Evolutionary conservation across 2,797 vertebrate species (phyloP), one percentile per base, ranked within the genome.

Genomic region (Psittacula echo): DNA sequence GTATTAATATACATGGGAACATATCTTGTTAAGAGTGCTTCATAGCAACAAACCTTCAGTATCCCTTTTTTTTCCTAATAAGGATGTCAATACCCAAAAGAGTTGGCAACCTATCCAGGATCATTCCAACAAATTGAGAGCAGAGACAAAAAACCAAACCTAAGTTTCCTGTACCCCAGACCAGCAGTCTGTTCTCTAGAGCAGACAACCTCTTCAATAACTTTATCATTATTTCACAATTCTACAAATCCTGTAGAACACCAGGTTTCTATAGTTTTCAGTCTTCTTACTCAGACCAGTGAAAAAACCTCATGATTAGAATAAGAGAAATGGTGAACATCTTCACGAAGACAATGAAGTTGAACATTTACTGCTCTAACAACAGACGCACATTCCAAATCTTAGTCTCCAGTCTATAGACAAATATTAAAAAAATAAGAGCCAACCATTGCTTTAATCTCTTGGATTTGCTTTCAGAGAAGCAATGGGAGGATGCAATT

Each of bases 401-500:
- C 37, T 65, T 9, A 54, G 39, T 22, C 23, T 79, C 42, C 3
- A 5, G 27, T n/a, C 67, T 37, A 18, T 0, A 34, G 30, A 50
- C 8, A 72, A 45, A 54, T 20, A 83, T 7, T 5, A 61, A 37
- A 75, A 67, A 74, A 41, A n/a, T 11, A 54, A 27, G 13, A 56
- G 7, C 29, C 12, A 27, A 34, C 87, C 45, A 44, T 86, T 39
- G 76, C 64, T 53, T 45, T 10, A 6, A 39, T 42, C 23, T 56
- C 54, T 39, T 45, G 30, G 13, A 66, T 62, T 85, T 76, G 58
- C 42, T 53, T 66, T 70, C 71, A 64, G 62, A 74, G 19, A 2
- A 42, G 45, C 0, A 0, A 71, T 0, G 1, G 61, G n/a, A 86
- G 9, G 26, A 62, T 47, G 30, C 10, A 44, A 50, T 2, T 41